Conservation (phyloP, 2,113 vertebrate species). For the Ptilorrhoa leucosticta region DNA sequence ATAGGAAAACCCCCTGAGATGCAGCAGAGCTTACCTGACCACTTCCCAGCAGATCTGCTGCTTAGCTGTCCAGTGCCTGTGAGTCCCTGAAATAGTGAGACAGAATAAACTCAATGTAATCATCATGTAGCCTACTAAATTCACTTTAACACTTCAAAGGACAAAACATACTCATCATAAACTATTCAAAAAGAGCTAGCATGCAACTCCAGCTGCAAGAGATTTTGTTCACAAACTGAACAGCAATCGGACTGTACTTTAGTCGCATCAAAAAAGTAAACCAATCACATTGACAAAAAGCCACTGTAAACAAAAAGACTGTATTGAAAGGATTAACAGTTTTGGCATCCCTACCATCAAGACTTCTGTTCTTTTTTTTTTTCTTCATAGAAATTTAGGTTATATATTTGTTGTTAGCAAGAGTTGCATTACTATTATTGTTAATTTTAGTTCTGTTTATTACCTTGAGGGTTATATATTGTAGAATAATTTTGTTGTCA, state of each 20-base stretch:
- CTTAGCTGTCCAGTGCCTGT: conserved; percentile 54
- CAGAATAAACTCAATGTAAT: conserved; percentile 71
- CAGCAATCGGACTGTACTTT: conserved; percentile 67
- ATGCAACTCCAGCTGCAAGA: conserved; percentile 80
- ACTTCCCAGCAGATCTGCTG: conserved; percentile 33
- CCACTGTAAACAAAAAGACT: conserved; percentile 80
- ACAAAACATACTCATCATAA: conserved; percentile 65
- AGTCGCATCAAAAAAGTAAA: conserved; percentile 99
- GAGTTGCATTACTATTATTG: conserved; percentile 86
- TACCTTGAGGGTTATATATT: conserved; percentile 85
- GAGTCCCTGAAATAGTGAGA: conserved; percentile 72
- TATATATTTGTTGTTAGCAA: conserved; percentile 88
- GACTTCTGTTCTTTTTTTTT: conserved; percentile 63
- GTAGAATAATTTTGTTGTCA: conserved; percentile 82
- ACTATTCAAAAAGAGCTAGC: conserved; percentile 62
- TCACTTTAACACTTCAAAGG: conserved; percentile 41
- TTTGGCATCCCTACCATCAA: conserved; percentile 79
- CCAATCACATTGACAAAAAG: conserved; percentile 88
- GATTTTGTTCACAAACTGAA: conserved; percentile 65
- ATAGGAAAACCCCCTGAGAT: not conserved
- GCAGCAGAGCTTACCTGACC: conserved; percentile 63
- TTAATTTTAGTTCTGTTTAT: conserved; percentile 95
- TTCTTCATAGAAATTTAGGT: conserved; percentile 81
- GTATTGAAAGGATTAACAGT: conserved; percentile 76
- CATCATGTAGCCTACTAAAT: not conserved